Conservation (phyloP, 2,113 vertebrate genomes). For the Larimichthys polyactis region DNA sequence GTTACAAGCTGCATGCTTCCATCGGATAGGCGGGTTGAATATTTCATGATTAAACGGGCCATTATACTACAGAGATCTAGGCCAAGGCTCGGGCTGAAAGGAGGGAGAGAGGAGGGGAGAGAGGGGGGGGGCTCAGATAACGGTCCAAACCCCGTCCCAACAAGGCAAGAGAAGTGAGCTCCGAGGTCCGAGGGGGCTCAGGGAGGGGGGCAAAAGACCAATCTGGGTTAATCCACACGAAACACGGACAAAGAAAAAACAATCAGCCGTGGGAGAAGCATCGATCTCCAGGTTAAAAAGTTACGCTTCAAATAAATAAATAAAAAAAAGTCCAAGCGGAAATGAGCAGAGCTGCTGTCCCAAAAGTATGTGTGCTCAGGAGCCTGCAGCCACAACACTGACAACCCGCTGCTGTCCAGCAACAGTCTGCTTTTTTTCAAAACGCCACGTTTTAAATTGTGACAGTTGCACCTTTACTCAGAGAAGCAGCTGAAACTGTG, state of each 20-base stretch:
- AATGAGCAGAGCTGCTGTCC: slow-evolving; percentile 20
- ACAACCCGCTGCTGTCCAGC: slow-evolving; percentile 5
- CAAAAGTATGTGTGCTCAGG: not conserved
- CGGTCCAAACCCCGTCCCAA: slow-evolving; percentile 75
- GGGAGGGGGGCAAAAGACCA: slow-evolving; percentile 72
- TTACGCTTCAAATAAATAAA: not conserved
- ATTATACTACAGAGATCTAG: slow-evolving; percentile 80
- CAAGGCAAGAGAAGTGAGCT: slow-evolving; percentile 55
- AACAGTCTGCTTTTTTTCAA: not conserved
- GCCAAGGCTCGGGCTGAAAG: slow-evolving; percentile 71
- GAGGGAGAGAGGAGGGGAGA: not conserved
- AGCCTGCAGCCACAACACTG: slow-evolving; percentile 50
- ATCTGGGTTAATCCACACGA: slow-evolving; percentile 76
- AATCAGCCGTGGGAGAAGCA: slow-evolving; percentile 20
- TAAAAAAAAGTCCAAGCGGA: slow-evolving; percentile 10
- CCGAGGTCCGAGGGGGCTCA: slow-evolving; percentile 55
- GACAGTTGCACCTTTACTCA: not conserved
- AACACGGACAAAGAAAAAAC: slow-evolving; percentile 66
- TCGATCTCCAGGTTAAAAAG: slow-evolving; percentile 13
- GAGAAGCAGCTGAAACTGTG: not conserved
- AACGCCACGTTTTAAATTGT: not conserved
- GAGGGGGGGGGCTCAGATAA: slow-evolving; percentile 71
- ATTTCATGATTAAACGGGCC: slow-evolving; percentile 81
- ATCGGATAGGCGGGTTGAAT: slow-evolving; percentile 75
- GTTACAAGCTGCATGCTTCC: slow-evolving; percentile 64